Evolutionary conservation across 2,113 vertebrate genomes (phyloP).

Genomic region (Myrmecophaga tridactyla): DNA sequence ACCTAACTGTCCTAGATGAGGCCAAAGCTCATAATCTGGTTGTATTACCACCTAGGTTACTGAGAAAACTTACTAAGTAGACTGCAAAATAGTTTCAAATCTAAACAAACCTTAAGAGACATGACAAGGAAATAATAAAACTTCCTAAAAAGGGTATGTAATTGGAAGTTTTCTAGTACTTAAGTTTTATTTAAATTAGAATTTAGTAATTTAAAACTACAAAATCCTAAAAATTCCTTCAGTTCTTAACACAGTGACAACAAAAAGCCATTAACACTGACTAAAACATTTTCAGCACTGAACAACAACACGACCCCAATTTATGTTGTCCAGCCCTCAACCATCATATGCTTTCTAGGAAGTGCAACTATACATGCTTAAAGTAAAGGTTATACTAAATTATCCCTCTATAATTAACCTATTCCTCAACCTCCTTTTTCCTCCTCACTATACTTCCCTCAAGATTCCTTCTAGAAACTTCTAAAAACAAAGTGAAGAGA

Average conservation of each 20-base stretch:
- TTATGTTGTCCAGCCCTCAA: neutral
- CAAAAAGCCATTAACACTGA: neutral
- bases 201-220: neutral
- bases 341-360: conserved; percentile 45
- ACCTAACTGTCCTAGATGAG: neutral
- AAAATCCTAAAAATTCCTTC: conserved; percentile 39
- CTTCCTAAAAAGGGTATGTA: neutral
- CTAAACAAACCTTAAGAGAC: neutral
- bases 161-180: neutral
- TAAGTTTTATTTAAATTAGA: conserved; percentile 28
- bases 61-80: neutral
- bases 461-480: conserved; percentile 32
- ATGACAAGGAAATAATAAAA: neutral
- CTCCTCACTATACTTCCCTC: conserved; percentile 23
- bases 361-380: conserved; percentile 31
- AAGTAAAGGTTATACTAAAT: conserved; percentile 4
- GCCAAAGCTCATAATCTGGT: neutral
- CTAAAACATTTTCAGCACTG: neutral
- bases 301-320: neutral
- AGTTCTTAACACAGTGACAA: conserved; percentile 18
- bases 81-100: neutral
- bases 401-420: conserved; percentile 54
- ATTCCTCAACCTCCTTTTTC: conserved; percentile 42
- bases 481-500: conserved; percentile 21
- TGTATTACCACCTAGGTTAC: neutral